Evolutionary conservation across 2,888 invertebrate species (phyloP).

Genomic region (Agapetus fuscipes): DNA sequence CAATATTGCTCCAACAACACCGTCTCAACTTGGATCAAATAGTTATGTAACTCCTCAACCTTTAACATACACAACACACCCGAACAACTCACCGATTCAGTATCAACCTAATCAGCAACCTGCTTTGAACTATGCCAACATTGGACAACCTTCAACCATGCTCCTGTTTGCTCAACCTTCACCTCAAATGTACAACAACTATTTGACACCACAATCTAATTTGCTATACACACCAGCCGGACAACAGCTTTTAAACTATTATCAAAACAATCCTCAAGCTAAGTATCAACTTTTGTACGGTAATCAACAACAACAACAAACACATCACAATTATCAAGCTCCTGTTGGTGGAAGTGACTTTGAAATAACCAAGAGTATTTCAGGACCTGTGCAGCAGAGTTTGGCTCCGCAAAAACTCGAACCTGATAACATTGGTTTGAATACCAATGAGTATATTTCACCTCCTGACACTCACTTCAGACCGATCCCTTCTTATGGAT

Average conservation of each 20-base stretch:
- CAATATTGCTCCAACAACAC: conserved; percentile 3
- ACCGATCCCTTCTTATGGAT: conserved; percentile 14
- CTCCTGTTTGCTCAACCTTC: conserved; percentile 34
- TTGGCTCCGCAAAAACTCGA: conserved; percentile 28
- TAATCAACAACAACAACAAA: conserved; percentile 5
- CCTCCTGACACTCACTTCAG: conserved; percentile 27
- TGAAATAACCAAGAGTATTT: conserved; percentile 30
- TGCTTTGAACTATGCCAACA: conserved; percentile 3
- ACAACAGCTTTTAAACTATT: conserved; percentile 36
- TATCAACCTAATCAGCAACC: conserved; percentile 3
- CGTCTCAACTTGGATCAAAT: conserved; percentile 2
- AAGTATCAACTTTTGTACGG: conserved; percentile 32
- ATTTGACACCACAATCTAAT: conserved; percentile 25
- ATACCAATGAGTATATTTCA: conserved; percentile 29
- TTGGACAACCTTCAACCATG: conserved; percentile 35
- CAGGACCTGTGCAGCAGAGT: conserved; percentile 28
- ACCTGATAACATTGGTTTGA: conserved; percentile 28
- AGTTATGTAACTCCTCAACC: conserved; percentile 15
- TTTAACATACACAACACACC: conserved; percentile 3
- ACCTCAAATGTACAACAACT: conserved; percentile 32
- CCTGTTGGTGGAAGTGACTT: conserved; percentile 27
- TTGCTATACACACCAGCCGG: conserved; percentile 27
- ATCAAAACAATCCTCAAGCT: conserved; percentile 33
- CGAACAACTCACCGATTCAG: conserved; percentile 1
- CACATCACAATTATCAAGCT: conserved; percentile 10